Evolutionary conservation across 2,113 vertebrate genomes (phyloP), one percentile per base, ranked within the genome.

Genomic region (Apteryx owenii): DNA sequence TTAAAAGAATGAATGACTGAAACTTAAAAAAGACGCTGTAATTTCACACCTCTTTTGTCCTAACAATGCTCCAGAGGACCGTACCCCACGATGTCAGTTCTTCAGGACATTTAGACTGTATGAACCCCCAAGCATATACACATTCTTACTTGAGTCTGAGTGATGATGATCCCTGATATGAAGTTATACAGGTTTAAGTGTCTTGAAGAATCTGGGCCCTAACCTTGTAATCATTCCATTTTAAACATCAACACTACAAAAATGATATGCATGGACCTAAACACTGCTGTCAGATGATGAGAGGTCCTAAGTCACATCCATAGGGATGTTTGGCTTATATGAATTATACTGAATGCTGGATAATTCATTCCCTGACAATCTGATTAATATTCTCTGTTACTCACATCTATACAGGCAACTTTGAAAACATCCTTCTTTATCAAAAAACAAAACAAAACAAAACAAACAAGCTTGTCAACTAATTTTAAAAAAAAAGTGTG

Each of bases 311-410:
- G 13, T 8, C 79, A 80, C 36, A 28, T 93, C 70, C 40, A 44
- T 1, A 23, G 61, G 46, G 28, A 46, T 17, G 1, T 38, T 18
- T 4, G 58, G 38, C 12, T 72, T 46, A 46, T 81, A 83, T 71
- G 92, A 81, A 68, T 61, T 58, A 20, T 33, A 65, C 42, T 83
- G 72, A 81, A 66, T 54, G 25, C 11, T 64, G 13, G 42, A 69
- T 84, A 88, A 93, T 73, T 23, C 69, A 91, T 75, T 71, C 29
- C 11, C 7, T 95, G 84, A 81, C 50, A 62, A 68, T 62, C 21
- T 83, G 65, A 85, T 88, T 95, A 73, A 87, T 90, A 89, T 62
- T 95, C 70, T 84, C 4, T 5, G 54, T 83, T 92, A 62, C 65
- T 68, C 38, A 87, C 61, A 84, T 61, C 48, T 88, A 61, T 78